Conservation (phyloP, 1,140 invertebrate genomes). For the Oedothorax gibbosus region DNA sequence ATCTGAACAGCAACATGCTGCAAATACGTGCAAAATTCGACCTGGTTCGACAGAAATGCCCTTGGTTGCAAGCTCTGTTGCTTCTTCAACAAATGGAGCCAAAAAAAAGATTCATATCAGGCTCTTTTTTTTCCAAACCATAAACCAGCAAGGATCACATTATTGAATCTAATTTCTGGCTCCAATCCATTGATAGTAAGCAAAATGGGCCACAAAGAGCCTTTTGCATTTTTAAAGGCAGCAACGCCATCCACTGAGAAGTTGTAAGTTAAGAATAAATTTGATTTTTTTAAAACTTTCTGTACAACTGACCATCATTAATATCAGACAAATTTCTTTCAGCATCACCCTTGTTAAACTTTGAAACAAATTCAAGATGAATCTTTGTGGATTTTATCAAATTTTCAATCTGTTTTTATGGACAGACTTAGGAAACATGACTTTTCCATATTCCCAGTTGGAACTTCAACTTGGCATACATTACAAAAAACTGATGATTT, state of each 20-base stretch:
- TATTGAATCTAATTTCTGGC: background rate
- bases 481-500: background rate
- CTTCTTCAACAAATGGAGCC: background rate
- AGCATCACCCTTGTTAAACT: background rate
- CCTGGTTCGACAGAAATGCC: background rate
- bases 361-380: background rate
- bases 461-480: background rate
- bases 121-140: background rate
- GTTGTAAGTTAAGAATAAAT: background rate
- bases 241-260: constrained; percentile 1
- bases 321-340: background rate
- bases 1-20: constrained; percentile 11
- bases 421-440: background rate
- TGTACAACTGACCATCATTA: constrained; percentile 15
- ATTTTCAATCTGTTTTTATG: background rate
- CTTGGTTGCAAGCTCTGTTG: background rate
- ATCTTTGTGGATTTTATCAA: background rate
- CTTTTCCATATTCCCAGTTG: background rate
- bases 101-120: background rate
- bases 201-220: background rate
- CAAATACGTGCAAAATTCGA: background rate
- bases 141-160: constrained; percentile 12
- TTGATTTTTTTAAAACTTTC: background rate
- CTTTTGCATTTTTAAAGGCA: constrained; percentile 6
- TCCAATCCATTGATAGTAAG: background rate